A percentile compares a stretch with the other conserved stretches of the same genome.
Conservation (phyloP, 2,888 invertebrate genomes). For the Drepanosiphum platanoidis region DNA sequence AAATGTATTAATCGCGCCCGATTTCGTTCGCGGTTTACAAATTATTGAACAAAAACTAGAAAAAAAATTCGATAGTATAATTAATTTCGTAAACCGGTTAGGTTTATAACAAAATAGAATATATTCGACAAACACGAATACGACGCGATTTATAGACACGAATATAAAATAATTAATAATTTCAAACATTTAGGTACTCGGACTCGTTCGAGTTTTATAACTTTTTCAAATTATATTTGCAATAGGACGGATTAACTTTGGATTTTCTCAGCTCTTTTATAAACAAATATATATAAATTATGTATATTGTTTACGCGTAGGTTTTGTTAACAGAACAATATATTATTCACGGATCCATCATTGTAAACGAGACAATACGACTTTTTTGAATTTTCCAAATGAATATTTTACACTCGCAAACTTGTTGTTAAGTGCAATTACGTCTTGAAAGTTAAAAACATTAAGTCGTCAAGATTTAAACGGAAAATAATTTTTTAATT, state of each 20-base stretch:
- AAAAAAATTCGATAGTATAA: too few relatives aligned
- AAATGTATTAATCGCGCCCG: too few relatives aligned
- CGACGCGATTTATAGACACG: too few relatives aligned
- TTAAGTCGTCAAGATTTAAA: not conserved
- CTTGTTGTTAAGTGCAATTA: not conserved
- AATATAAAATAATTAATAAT: not conserved
- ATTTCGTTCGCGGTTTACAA: too few relatives aligned
- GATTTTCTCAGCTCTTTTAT: not conserved
- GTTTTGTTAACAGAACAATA: not conserved
- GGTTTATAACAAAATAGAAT: too few relatives aligned
- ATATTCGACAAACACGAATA: too few relatives aligned
- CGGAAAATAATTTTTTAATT: not conserved
- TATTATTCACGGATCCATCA: constrained; percentile 12
- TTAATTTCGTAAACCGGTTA: too few relatives aligned
- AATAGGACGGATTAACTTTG: not conserved
- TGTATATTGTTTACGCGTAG: too few relatives aligned
- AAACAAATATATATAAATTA: too few relatives aligned
- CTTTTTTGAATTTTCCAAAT: constrained; percentile 4
- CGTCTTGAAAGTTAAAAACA: not conserved
- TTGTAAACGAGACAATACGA: not conserved
- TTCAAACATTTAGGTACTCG: not conserved
- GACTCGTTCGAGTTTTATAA: not conserved
- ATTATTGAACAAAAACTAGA: too few relatives aligned
- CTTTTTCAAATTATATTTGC: not conserved
- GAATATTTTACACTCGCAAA: not conserved